Base-by-base conservation (phyloP, 53 echinoderm and acorn worm species). In the Arbacia lixula region DNA sequence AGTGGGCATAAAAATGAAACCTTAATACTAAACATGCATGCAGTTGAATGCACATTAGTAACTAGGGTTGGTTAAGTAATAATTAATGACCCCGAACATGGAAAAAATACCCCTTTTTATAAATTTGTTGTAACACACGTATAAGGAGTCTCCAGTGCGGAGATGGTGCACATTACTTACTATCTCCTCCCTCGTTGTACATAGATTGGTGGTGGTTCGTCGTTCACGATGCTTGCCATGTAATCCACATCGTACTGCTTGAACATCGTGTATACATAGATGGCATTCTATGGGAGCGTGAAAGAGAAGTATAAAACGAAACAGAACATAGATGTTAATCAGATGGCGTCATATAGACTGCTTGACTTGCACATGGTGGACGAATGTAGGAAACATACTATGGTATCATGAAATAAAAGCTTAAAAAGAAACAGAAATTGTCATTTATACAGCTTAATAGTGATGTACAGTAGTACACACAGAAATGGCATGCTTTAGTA, bases 211-310 rank as follows among this genome's bases (percentile, higher is more conserved):
- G 90, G 86, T 26, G 72, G n/a, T 6, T 53, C 31, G 12, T 50
- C 65, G 2, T 91, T 88, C 16, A 95, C 14, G 72, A 95, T 86
- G 64, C 46, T 88, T 16, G 88, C 58, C 35, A 86, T 89, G 86
- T 93, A 95, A 42, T 91, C 91, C 0, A 91, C 84, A 37, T 95
- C 95, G 46, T 93, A 95, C 27, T 49, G 64, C 75, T 95, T 95
- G 89, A 95, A 93, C 67, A 91, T 65, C 5, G 88, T 84, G 53
- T 55, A 95, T 21, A 93, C 88, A 34, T 63, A 83, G n/a, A 76
- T 50, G 2, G 84, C 84, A 90, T 76, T 95, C 95, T 93, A 66
- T 14, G 30, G 29, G 77, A 60, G 40, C 78, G 33, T 14, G 14
- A 41, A 49, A 8, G 26, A 71, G 28, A 37, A 66, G 25, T 34